Evolutionary conservation across 2,113 vertebrate genomes (phyloP).

Genomic region (Sula dactylatra): DNA sequence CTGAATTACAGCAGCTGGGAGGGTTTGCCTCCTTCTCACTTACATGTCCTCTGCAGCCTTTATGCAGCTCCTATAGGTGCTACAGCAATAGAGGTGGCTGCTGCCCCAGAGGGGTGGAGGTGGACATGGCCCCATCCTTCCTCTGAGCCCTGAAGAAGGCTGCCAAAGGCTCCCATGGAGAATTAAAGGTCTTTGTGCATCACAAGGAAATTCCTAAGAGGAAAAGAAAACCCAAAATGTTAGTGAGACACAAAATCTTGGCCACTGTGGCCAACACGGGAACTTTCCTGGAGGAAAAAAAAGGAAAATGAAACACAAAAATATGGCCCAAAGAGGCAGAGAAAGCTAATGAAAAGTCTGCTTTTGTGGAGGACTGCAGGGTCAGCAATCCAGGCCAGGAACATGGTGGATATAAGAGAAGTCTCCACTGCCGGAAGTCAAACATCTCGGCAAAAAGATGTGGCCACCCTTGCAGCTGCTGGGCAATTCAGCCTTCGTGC

Average conservation of each 20-base stretch:
- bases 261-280: neutral
- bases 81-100: neutral
- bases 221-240: neutral
- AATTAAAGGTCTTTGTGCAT: neutral
- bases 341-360: neutral
- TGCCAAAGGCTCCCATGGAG: neutral
- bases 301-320: neutral
- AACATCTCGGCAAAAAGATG: neutral
- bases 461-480: neutral
- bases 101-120: neutral
- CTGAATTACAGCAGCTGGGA: neutral
- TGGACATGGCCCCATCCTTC: neutral
- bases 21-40: neutral
- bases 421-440: neutral
- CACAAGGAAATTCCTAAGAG: neutral
- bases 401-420: accelerated
- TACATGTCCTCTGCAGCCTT: neutral
- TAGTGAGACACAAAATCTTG: neutral
- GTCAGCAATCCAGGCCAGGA: neutral
- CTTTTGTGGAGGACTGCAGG: neutral
- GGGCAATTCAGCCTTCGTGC: neutral
- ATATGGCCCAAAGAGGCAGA: neutral
- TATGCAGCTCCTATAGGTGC: neutral
- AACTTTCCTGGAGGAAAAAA: neutral
- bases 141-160: neutral